A percentile compares a stretch with the other conserved stretches of the same genome.
Conservation (phyloP, 2,888 invertebrate species). For the Netelia inedita region DNA sequence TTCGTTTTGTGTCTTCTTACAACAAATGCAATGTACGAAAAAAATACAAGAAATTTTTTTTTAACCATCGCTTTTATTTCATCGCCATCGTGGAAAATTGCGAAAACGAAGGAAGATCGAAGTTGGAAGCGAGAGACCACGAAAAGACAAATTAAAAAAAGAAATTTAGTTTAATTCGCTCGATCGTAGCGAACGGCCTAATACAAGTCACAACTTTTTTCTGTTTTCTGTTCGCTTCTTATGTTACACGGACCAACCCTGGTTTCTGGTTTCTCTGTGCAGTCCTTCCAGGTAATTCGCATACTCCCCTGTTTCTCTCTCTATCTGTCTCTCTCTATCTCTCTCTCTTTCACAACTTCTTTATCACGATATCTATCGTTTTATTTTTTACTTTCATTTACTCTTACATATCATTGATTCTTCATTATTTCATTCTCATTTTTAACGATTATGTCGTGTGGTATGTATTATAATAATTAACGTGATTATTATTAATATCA, state of each 20-base stretch:
- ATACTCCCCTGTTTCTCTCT: slow-evolving; percentile 74
- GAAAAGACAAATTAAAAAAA: slow-evolving; percentile 31
- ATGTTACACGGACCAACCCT: slow-evolving; percentile 82
- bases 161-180: slow-evolving; percentile 45
- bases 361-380: slow-evolving; percentile 22
- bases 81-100: slow-evolving; percentile 15
- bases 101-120: slow-evolving; percentile 54
- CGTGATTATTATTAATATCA: not conserved
- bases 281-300: slow-evolving; percentile 84
- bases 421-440: slow-evolving; percentile 23
- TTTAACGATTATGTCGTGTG: not conserved
- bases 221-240: slow-evolving; percentile 85
- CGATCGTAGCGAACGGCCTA: slow-evolving; percentile 78
- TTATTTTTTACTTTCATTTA: slow-evolving; percentile 28
- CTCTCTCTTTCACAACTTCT: slow-evolving; percentile 34
- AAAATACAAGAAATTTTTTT: not conserved
- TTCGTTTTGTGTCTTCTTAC: slow-evolving; percentile 32
- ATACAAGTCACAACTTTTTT: slow-evolving; percentile 82
- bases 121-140: slow-evolving; percentile 38
- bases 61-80: not conserved
- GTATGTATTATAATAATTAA: not conserved
- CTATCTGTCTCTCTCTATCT: slow-evolving; percentile 53
- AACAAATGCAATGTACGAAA: not conserved
- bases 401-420: slow-evolving; percentile 32
- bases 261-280: slow-evolving; percentile 84